Base-by-base conservation (phyloP, 2,888 invertebrate genomes). In the Drepana falcataria region DNA sequence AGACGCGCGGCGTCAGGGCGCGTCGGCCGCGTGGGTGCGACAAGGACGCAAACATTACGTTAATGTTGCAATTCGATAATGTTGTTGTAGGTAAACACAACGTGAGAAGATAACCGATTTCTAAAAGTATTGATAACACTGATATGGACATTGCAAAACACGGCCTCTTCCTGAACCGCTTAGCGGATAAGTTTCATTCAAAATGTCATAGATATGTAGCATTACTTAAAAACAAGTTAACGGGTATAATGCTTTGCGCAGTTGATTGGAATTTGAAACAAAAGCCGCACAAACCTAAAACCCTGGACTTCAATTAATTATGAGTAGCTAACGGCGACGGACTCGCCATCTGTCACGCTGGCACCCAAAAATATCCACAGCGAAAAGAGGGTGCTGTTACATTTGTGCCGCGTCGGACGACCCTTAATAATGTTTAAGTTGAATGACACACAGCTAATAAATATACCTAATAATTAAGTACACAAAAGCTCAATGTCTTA, bases 11-110 rank as follows among this genome's bases (percentile, higher is more conserved):
- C 67, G 68, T 71, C 68, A 69, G 37, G 66, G 64, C 54, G 57
- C 58, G 57, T 58, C 55, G 49, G 52, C 58, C 61, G 69, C 64
- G 71, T 72, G 74, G 73, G 77, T 73, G 79, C 64, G 75, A 76
- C 68, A 71, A 75, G 73, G 77, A 77, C 70, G 68, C 56, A 61
- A 54, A 60, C 62, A 59, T 61, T 69, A 62, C 62, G 55, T 59
- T 54, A 57, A 56, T 57, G 63, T 62, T 66, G 62, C 60, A 56
- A 57, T 61, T 58, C 56, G 63, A 56, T 59, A 60, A 61, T 68
- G 61, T 57, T 54, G 61, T 59, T 55, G 49, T 62, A 58, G 68
- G 56, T 67, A 53, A 56, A 52, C 57, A 53, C 55, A 56, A 57
- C 55, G 59, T 58, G 58, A 60, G 65, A 69, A 66, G 5, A 37